These are phyloP conservation scores for Amphipoea oculea DNA, from an alignment of 2,888 invertebrate genomes.

Conservation along the genomic window DNA sequence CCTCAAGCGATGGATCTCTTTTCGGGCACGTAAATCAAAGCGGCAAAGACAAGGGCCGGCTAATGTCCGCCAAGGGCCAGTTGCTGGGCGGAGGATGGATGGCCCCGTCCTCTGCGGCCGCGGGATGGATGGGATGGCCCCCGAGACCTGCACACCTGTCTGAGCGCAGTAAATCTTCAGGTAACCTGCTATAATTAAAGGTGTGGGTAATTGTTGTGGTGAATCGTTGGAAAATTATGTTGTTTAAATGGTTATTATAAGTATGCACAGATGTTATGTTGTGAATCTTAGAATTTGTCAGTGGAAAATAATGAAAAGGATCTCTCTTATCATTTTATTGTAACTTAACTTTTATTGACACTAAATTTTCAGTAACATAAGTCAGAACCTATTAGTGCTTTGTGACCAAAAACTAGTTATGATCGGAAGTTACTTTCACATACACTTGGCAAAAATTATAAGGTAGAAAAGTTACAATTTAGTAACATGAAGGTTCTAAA, in stretches of 20 bases:
- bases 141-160: slow-evolving; percentile 66
- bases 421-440: background rate
- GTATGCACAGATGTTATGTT: background rate
- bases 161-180: slow-evolving; percentile 65
- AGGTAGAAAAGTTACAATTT: background rate
- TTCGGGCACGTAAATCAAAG: slow-evolving; percentile 86
- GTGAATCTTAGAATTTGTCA: background rate
- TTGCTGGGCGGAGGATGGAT: slow-evolving; percentile 66
- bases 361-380: background rate
- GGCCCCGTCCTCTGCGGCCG: slow-evolving; percentile 53
- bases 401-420: background rate
- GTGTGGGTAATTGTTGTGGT: slow-evolving; percentile 47
- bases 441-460: background rate
- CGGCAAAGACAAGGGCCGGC: slow-evolving; percentile 83
- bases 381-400: background rate
- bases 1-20: slow-evolving; percentile 83
- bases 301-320: background rate
- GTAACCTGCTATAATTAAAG: slow-evolving; percentile 61
- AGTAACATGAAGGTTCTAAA: background rate
- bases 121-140: slow-evolving; percentile 63
- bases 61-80: slow-evolving; percentile 78
- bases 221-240: slow-evolving; percentile 25
- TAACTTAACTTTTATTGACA: background rate
- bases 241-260: background rate
- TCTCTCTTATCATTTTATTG: background rate